phyloP scores from a whole-genome alignment of 2,113 vertebrate genomes.

The Eulacestoma nigropectus region DNA sequence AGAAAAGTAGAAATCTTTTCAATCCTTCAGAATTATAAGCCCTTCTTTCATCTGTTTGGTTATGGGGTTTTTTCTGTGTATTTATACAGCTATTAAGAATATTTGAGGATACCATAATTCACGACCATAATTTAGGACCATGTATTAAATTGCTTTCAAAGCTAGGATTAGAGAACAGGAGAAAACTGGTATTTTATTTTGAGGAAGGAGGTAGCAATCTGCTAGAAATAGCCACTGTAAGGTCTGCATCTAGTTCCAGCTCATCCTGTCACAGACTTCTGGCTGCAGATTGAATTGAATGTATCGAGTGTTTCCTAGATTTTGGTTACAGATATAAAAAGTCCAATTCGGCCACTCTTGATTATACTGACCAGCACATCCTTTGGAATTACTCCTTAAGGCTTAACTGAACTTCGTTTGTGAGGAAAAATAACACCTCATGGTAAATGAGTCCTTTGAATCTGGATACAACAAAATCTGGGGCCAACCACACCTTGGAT shows the following conservation, averaged over 20 bases:
- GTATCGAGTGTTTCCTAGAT: background rate
- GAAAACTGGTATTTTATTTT: background rate
- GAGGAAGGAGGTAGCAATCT: background rate
- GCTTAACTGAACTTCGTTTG: background rate
- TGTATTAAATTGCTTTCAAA: background rate
- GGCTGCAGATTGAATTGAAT: background rate
- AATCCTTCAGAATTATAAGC: background rate
- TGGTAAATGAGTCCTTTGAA: background rate
- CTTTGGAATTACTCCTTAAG: background rate
- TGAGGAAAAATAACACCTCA: background rate
- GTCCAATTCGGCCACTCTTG: background rate
- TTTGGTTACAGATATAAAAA: background rate
- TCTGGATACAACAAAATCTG: background rate
- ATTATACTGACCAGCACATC: background rate
- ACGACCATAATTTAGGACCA: background rate
- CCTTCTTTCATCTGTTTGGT: background rate
- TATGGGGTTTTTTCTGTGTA: background rate
- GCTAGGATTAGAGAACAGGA: background rate
- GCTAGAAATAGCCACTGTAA: background rate
- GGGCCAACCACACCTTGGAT: background rate
- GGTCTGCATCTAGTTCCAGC: background rate
- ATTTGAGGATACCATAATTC: background rate
- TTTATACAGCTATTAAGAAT: background rate
- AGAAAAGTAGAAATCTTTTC: background rate
- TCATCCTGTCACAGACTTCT: background rate